Percentiles rank a stretch among this genome's conserved stretches.
Conservation (phyloP, 2,113 vertebrate genomes). For the Anser cygnoides region DNA sequence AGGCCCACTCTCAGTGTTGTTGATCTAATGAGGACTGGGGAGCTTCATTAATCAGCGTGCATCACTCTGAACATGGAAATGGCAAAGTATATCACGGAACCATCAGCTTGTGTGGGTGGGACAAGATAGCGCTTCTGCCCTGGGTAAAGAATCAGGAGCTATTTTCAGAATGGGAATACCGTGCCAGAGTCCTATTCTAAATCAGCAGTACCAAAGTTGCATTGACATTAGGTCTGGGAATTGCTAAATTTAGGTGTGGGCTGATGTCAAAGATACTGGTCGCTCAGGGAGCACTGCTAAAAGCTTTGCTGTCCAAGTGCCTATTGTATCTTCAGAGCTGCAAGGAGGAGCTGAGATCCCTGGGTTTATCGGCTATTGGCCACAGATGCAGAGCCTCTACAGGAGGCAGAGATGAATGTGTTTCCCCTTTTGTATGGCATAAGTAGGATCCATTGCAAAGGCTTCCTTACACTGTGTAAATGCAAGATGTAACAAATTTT, state of each 20-base stretch:
- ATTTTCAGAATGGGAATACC: slow-evolving; percentile 55
- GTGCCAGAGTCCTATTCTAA: slow-evolving; percentile 45
- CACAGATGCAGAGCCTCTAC: not conserved
- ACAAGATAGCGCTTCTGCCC: not conserved
- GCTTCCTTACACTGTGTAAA: not conserved
- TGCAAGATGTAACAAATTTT: not conserved
- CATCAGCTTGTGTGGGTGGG: not conserved
- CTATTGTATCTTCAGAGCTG: not conserved
- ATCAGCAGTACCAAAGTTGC: slow-evolving; percentile 24
- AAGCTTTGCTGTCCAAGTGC: not conserved
- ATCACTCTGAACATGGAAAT: not conserved
- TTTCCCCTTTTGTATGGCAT: not conserved
- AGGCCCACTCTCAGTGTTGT: not conserved
- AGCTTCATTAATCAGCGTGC: not conserved
- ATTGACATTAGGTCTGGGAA: slow-evolving; percentile 20
- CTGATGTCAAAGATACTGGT: slow-evolving; percentile 10
- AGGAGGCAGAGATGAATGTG: not conserved
- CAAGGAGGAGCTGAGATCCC: not conserved
- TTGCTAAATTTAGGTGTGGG: slow-evolving; percentile 47
- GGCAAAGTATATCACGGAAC: not conserved
- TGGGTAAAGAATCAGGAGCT: slow-evolving; percentile 10
- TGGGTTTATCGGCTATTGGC: not conserved
- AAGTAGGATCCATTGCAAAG: not conserved
- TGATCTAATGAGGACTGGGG: not conserved
- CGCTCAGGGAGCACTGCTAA: slow-evolving; percentile 2